Evolutionary conservation across 2,888 invertebrate genomes (phyloP), one percentile per base, ranked within the genome.

Genomic region (Polyommatus iphigenia): DNA sequence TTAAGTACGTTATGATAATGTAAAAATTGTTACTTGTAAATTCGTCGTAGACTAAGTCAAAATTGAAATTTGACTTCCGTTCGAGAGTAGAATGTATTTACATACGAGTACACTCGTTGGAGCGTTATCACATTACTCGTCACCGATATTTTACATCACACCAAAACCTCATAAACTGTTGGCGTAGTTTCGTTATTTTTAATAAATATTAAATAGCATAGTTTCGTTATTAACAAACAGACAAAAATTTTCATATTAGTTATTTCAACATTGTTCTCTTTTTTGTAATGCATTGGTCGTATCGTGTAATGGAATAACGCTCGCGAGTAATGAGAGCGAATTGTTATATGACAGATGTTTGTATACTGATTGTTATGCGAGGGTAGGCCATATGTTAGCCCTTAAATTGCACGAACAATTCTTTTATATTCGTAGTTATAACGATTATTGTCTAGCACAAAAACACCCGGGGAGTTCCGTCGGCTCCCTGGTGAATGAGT

Each of bases 1-100:
- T 87, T 85, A 89, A 89, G 72, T 77, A 41, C 90, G 87, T 87
- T 86, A 87, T 85, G 83, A 85, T 85, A 86, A 87, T 85, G 85
- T 90, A 91, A 88, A 82, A 88, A 87, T 89, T 92, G 92, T 93
- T 93, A 89, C 87, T 82, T 90, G 90, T 91, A 90, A 88, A 89
- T 89, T 92, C 90, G 91, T 92, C 91, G 85, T 91, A 89, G 88
- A 84, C 81, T 89, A 89, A 88, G 87, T 79, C 82, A 82, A 82
- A 82, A 82, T 85, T 85, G 85, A 88, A 85, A 90, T 88, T 87
- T 84, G 83, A 88, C 89, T 89, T 90, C 87, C 75, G 50, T 75
- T 73, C 50, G 75, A 18, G 75, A 86, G 80, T 83, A 79, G 73
- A 73, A 54, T 77, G 76, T 77, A 29, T 67, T 67, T 67, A 32